Evolutionary conservation across 2,797 vertebrate genomes (phyloP).

Genomic region (Lepilemur ruficaudatus): DNA sequence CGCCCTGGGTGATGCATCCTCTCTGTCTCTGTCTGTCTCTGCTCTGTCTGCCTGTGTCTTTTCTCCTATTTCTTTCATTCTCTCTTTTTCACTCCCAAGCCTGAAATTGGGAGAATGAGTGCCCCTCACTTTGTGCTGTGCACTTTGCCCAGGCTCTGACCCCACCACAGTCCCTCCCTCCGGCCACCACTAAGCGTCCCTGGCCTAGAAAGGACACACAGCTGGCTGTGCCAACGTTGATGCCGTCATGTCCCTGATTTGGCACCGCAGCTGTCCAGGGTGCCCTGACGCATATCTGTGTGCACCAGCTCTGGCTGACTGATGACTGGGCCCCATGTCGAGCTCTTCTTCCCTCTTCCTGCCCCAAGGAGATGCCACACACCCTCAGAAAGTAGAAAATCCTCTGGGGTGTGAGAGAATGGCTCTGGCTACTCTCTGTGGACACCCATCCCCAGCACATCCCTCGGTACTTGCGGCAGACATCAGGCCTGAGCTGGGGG

Average conservation of each 20-base stretch:
- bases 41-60: neutral
- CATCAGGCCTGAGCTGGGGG: neutral
- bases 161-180: neutral
- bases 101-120: neutral
- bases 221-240: neutral
- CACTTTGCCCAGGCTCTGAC: neutral
- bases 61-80: neutral
- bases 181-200: neutral
- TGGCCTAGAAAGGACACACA: neutral
- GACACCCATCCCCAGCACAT: neutral
- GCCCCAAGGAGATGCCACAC: neutral
- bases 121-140: neutral
- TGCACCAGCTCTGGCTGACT: neutral
- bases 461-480: neutral
- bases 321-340: neutral
- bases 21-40: slow-evolving; percentile 24
- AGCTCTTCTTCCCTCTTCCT: neutral
- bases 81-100: neutral
- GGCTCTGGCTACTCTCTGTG: neutral
- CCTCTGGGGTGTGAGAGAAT: neutral
- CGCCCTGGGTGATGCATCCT: slow-evolving; percentile 75
- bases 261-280: neutral
- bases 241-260: neutral
- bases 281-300: neutral
- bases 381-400: neutral